Evolutionary conservation across 2,888 invertebrate species (phyloP), one percentile per base, ranked within the genome.

Genomic region (Hirtodrosophila alboralis): DNA sequence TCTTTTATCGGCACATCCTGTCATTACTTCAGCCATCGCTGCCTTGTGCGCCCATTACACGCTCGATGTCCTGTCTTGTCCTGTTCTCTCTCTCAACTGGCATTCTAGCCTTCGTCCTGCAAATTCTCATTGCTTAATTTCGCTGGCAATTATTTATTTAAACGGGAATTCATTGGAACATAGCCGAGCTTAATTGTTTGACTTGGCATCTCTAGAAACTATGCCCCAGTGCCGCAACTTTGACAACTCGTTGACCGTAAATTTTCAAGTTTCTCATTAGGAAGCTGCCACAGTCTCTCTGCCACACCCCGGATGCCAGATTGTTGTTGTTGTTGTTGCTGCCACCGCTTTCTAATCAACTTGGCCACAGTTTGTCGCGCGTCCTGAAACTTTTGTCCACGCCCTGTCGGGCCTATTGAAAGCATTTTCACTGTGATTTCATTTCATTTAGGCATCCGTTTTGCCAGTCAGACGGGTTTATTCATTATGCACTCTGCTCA

Each of bases 171-270:
- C 71, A 67, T 54, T 79, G 64, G 65, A 59, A 71, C 62, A 40
- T 40, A 47, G 64, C 64, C 27, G 43, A 47, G 61, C 83, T 81
- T 79, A 79, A 79, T 85, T 85, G 79, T 85, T 85, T 79, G 79
- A 83, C 69, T 85, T 84, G 78, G 71, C 78, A 56, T 70, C 81
- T 49, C n/a, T n/a, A n/a, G 64, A 67, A 84, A 84, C 78, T 78
- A 78, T 84, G 81, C 67, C 57, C 47, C 34, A 30, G 31, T 37
- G 70, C 53, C 75, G 81, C 49, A 73, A 70, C 85, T 78, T 81
- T 84, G 79, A 85, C 79, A 79, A 78, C 79, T 85, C 79, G 79
- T 79, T 79, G 79, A 79, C 79, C 79, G 79, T 79, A 85, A 85
- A 79, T 79, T 79, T 85, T 72, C 83, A 79, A 79, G 85, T 79